Conservation (phyloP, 2,113 vertebrate species). For the Spilogale gracilis region DNA sequence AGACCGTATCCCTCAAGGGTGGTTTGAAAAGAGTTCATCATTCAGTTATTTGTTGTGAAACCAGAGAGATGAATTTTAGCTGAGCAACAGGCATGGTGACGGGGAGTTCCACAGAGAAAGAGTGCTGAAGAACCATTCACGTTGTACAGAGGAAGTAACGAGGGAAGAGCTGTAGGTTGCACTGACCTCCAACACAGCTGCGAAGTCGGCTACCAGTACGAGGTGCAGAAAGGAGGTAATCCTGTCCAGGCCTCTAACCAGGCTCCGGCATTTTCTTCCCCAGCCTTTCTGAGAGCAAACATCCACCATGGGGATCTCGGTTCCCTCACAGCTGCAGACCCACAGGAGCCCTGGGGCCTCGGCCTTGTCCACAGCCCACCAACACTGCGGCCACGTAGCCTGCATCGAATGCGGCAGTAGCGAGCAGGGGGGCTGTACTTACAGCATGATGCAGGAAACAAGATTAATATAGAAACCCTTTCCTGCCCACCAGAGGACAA, state of each 20-base stretch:
- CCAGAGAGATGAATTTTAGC: neutral
- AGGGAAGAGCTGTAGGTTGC: neutral
- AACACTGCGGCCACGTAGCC: neutral
- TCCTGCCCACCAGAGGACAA: neutral
- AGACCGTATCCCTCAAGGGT: neutral
- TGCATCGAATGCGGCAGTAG: neutral
- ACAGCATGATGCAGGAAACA: neutral
- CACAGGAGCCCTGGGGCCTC: neutral
- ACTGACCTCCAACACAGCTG: neutral
- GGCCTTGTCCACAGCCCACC: neutral
- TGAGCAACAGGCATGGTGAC: neutral
- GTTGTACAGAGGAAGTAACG: neutral
- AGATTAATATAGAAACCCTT: neutral
- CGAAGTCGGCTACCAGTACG: neutral
- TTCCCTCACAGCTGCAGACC: neutral
- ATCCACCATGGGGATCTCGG: too few relatives aligned
- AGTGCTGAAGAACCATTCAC: neutral
- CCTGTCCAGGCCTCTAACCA: neutral
- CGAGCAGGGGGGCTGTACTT: neutral
- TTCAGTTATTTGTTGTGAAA: neutral
- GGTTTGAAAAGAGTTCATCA: neutral
- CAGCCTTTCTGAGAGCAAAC: neutral
- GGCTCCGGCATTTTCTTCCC: neutral
- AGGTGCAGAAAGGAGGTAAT: neutral
- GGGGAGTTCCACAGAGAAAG: neutral